A percentile compares a stretch with the other conserved stretches of the same genome.
Evolutionary conservation across 1,140 invertebrate species (phyloP).

Genomic region (Vollenhovia emeryi): DNA sequence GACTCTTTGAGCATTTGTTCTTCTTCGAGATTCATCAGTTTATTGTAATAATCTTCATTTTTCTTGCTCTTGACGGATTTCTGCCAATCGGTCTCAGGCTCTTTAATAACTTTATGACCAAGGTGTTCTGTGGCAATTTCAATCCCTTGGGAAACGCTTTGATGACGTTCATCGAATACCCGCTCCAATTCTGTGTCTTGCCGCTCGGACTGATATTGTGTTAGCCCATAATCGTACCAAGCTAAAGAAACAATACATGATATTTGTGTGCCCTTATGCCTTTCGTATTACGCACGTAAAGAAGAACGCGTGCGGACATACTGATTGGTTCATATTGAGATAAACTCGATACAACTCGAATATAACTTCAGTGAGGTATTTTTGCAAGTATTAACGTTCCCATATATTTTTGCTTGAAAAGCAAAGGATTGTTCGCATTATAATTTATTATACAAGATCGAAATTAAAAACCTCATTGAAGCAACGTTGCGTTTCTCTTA

Average conservation of each 20-base stretch:
- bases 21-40: constrained; percentile 93
- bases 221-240: constrained; percentile 96
- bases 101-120: constrained; percentile 89
- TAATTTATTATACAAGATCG: background rate
- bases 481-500: constrained; percentile 15
- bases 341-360: background rate
- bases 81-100: constrained; percentile 94
- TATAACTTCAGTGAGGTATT: background rate
- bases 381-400: background rate
- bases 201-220: constrained; percentile 93
- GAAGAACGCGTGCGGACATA: constrained; percentile 58
- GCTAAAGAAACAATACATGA: constrained; percentile 87
- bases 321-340: constrained; percentile 11
- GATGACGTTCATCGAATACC: constrained; percentile 94
- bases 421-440: background rate
- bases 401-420: background rate
- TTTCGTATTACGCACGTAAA: background rate
- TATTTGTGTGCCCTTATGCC: background rate
- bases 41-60: constrained; percentile 93
- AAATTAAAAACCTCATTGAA: background rate
- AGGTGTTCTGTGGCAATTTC: constrained; percentile 87
- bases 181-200: constrained; percentile 94
- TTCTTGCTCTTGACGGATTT: constrained; percentile 93
- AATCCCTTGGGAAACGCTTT: constrained; percentile 88
- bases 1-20: constrained; percentile 94